Evolutionary conservation across 2,113 vertebrate species (phyloP).

Genomic region (Chascanopsetta lugubris): DNA sequence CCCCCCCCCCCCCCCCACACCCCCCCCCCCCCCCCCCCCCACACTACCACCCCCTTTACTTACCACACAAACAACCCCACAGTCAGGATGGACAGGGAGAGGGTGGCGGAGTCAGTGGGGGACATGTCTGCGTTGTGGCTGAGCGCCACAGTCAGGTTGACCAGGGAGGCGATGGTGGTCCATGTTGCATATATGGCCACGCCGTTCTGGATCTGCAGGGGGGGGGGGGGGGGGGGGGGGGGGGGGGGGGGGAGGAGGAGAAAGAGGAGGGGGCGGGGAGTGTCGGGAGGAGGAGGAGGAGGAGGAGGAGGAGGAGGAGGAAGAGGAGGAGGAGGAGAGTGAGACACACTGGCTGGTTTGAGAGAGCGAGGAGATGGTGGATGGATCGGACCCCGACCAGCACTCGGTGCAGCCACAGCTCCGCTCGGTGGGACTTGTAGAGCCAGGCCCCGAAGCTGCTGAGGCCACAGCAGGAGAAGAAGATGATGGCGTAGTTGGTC

Average conservation of each 20-base stretch:
- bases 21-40: no score
- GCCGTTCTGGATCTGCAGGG: constrained; percentile 84
- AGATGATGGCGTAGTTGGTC: constrained; percentile 75
- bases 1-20: no score
- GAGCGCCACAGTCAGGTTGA: constrained; percentile 82
- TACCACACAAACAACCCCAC: constrained; percentile 77
- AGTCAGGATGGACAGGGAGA: constrained; percentile 77
- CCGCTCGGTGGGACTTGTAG: constrained; percentile 76
- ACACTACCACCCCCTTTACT: constrained; percentile 18
- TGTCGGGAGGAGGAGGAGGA: not conserved
- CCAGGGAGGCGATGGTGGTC: constrained; percentile 82
- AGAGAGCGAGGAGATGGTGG: not conserved
- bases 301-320: no score
- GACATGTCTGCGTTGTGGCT: constrained; percentile 68
- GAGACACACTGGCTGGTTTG: not conserved
- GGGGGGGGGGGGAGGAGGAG: no score
- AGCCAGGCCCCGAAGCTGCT: constrained; percentile 77
- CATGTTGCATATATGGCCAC: constrained; percentile 81
- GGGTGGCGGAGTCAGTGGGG: constrained; percentile 62
- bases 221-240: not conserved
- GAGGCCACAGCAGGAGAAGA: constrained; percentile 80
- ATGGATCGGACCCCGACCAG: constrained; percentile 65
- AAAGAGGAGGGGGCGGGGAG: not conserved
- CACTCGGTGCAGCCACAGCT: constrained; percentile 84
- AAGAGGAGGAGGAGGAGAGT: not conserved